Conservation (phyloP, 2,113 vertebrate genomes). For the Anser brachyrhynchus region DNA sequence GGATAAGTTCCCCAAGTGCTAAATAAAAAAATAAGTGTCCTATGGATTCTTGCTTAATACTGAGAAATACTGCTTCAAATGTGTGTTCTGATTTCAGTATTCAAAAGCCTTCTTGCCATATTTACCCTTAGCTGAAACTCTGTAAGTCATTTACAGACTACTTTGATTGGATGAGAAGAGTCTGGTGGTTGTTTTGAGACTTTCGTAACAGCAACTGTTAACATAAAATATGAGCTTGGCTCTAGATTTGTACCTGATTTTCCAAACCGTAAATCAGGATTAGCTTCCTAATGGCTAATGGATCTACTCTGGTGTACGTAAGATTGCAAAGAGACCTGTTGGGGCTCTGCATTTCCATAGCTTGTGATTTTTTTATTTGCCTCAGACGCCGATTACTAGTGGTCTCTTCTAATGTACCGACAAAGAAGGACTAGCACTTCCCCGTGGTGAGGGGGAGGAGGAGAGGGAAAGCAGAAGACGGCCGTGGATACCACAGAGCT, state of each 20-base stretch:
- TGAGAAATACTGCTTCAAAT: not conserved
- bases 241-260: not conserved
- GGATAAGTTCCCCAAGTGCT: not conserved
- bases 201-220: not conserved
- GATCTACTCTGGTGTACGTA: not conserved
- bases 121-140: not conserved
- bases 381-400: not conserved
- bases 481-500: not conserved
- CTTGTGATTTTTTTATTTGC: not conserved
- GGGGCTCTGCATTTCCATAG: not conserved
- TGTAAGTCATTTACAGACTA: not conserved
- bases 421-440: not conserved
- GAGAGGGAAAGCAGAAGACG: not conserved
- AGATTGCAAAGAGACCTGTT: not conserved
- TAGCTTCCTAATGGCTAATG: not conserved
- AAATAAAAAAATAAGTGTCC: not conserved
- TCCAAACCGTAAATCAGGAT: not conserved
- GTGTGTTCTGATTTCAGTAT: not conserved
- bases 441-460: not conserved
- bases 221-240: not conserved
- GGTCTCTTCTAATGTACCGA: not conserved
- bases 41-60: not conserved
- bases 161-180: not conserved
- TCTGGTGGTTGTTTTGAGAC: not conserved
- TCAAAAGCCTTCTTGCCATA: not conserved